Base-by-base conservation (phyloP, 2,888 invertebrate genomes). In the Ophion obscuratus region DNA sequence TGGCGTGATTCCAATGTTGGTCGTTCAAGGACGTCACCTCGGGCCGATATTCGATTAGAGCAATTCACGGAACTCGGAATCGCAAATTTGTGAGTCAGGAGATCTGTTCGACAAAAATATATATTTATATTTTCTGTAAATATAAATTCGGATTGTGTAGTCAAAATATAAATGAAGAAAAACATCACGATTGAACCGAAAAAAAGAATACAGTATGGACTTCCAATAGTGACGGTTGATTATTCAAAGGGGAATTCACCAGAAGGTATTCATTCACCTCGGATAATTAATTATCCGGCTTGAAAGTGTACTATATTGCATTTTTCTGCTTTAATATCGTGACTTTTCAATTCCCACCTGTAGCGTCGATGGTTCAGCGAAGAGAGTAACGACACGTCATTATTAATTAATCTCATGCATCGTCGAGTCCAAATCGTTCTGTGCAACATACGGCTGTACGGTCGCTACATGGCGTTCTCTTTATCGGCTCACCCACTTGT, bases 371-470 rank as follows among this genome's bases (percentile, higher is more conserved):
- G 61, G 57, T 79, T 64, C 53, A 84, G 70, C 70, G 86, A 75
- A 78, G 86, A 79, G 84, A 86, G 86, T 61, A 71, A 79, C 64
- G 40, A 67, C 71, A 66, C 66, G 74, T 77, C 76, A 67, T 67
- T 79, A 68, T 73, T 76, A 61, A 59, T 76, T 47, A 73, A 80
- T 80, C 14, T 77, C 75, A 64, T 62, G 64, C 73, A 70, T 77
- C 77, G 64, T 36, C 68, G 74, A 74, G 53, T 36, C 36, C 27
- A 53, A 68, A 80, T 76, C 47, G 27, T 71, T 76, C 47, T 3
- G 20, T 73, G 20, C 64, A 73, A 40, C 44, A 67, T 64, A 62
- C 31, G 17, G 44, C 73, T 17, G 73, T 17, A 61, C 67, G 24
- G 74, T 74, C 81, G 81, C 44, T 27, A 40, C 77, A 67, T 40